phyloP scores from a whole-genome alignment of 2,888 invertebrate species.

The Magallana nippona region DNA sequence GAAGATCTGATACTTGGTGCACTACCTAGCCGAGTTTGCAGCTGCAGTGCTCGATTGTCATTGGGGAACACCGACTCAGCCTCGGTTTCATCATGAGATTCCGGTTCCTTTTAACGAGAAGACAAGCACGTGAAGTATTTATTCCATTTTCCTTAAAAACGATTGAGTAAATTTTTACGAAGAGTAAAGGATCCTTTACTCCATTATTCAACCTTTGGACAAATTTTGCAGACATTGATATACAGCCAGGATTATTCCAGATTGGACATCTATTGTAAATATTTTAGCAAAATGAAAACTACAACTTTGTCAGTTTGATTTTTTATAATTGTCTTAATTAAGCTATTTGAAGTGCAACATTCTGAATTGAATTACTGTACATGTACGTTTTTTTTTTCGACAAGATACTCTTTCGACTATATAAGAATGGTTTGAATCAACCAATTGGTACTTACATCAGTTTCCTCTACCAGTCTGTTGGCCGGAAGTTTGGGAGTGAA shows the following conservation, averaged over 20 bases:
- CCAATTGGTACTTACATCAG: constrained; percentile 46
- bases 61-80: constrained; percentile 66
- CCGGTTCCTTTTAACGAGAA: constrained; percentile 59
- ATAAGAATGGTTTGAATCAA: too few relatives aligned
- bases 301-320: too few relatives aligned
- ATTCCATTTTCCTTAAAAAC: background rate
- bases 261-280: too few relatives aligned
- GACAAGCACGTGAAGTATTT: background rate
- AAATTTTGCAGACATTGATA: too few relatives aligned
- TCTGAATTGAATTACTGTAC: too few relatives aligned
- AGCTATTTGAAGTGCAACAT: too few relatives aligned
- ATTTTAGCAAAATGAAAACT: too few relatives aligned
- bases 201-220: too few relatives aligned
- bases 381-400: too few relatives aligned
- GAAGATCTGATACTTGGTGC: constrained; percentile 62
- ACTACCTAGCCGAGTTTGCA: constrained; percentile 52
- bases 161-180: background rate
- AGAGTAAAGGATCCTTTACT: too few relatives aligned
- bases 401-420: background rate
- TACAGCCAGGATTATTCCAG: too few relatives aligned
- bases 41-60: constrained; percentile 55
- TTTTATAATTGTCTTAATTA: too few relatives aligned
- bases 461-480: constrained; percentile 40
- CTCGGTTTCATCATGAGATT: constrained; percentile 74
- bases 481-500: background rate